Percentiles rank a stretch among this genome's conserved stretches.
Conservation (phyloP, 2,888 invertebrate genomes). For the Eilema depressum region DNA sequence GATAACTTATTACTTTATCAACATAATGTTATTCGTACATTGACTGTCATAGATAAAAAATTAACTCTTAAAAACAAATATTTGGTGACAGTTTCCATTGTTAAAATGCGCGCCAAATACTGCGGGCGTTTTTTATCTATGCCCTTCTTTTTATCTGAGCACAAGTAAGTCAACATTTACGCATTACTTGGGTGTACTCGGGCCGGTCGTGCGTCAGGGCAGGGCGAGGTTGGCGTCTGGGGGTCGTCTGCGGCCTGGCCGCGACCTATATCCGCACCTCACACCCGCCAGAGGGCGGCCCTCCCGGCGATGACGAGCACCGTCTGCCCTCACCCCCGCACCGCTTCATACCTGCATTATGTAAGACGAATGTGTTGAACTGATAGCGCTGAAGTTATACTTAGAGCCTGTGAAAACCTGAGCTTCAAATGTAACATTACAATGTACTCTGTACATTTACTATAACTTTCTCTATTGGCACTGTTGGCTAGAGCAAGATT, state of each 20-base stretch:
- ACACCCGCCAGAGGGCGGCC: constrained; percentile 41
- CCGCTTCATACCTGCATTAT: constrained; percentile 73
- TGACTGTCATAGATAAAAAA: constrained; percentile 24
- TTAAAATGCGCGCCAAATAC: constrained; percentile 3
- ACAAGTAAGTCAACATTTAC: constrained; percentile 41
- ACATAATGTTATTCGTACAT: constrained; percentile 42
- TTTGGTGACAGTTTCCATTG: neutral
- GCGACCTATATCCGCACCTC: constrained; percentile 76
- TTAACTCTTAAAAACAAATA: neutral
- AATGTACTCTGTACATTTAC: neutral
- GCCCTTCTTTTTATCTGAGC: constrained; percentile 17
- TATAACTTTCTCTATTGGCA: neutral
- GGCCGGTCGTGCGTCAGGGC: constrained; percentile 51
- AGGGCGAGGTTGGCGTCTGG: constrained; percentile 77
- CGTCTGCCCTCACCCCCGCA: constrained; percentile 60
- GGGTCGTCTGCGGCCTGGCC: constrained; percentile 83
- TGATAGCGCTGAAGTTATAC: constrained; percentile 52
- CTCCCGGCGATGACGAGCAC: constrained; percentile 58
- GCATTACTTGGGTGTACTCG: constrained; percentile 40
- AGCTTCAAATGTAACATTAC: neutral
- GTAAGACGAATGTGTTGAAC: constrained; percentile 72
- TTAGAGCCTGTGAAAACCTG: constrained; percentile 28
- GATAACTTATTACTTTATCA: constrained; percentile 48
- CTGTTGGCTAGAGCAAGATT: neutral
- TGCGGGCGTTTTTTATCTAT: neutral